Evolutionary conservation across 2,888 invertebrate species (phyloP), one percentile per base, ranked within the genome.

Genomic region (Caenorhabditis doughertyi): DNA sequence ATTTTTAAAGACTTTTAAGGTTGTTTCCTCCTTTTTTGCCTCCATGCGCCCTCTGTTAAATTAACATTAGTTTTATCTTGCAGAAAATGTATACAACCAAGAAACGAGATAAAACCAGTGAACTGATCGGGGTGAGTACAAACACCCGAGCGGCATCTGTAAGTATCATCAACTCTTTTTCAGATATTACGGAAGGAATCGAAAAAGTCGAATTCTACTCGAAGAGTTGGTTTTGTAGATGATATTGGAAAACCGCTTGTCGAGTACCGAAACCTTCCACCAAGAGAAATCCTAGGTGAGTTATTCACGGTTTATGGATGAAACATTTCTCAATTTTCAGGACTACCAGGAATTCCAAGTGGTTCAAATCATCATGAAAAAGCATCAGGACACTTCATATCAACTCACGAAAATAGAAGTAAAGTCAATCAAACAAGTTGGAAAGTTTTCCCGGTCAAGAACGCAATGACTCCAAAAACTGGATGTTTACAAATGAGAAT

Each of bases 161-260:
- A 13, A 11, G n/a, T 16, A 55, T n/a, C 9, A 7, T 32, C 32
- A n/a, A 35, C 35, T 35, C 7, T 7, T 13, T 72, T 73, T 8
- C 47, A 64, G 74, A 76, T 68, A 51, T 13, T 76, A 25, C 56
- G 58, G 18, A 51, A 25, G 11, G 3, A n/a, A 8, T 29, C 56
- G 2, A 51, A 39, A 51, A 65, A 3, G 1, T 16, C 62, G 18
- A n/a, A 32, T 2, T 18, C 47, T 7, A 44, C 62, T 0, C 32
- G 47, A 42, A 49, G 47, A 25, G 76, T 81, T 9, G 58, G 44
- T 13, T 81, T 81, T 29, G 23, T 35, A 1, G 81, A 81, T 35
- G 35, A 49, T 7, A 56, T 76, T 42, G 81, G 81, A 58, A 76
- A 71, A 27, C 80, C 73, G 27, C 67, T 80, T 2, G 80, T 67